Percentiles rank a stretch among this genome's conserved stretches.
These are phyloP conservation scores for Harpagifer antarcticus DNA, from an alignment of 2,797 vertebrate species.

Conservation along the genomic window DNA sequence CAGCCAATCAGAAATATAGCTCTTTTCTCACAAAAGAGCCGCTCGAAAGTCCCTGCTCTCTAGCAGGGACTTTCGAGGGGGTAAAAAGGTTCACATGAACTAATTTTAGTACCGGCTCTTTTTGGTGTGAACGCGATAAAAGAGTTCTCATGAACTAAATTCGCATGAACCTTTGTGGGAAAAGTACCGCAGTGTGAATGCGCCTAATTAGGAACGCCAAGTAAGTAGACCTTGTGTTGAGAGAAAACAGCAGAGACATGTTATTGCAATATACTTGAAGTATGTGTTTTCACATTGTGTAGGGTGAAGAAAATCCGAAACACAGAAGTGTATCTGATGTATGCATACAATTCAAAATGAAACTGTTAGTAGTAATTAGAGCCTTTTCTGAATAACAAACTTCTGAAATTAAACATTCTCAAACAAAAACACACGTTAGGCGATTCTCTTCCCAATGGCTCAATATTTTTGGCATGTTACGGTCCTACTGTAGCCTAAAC, in stretches of 20 bases:
- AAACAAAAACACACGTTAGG: not conserved
- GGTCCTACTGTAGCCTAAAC: slow-evolving; percentile 18
- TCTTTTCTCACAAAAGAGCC: too few species aligned
- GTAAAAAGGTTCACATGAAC: too few species aligned
- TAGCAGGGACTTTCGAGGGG: too few species aligned
- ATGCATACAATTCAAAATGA: slow-evolving; percentile 5
- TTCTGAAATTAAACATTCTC: not conserved
- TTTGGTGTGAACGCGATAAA: too few species aligned
- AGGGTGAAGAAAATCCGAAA: slow-evolving; percentile 34
- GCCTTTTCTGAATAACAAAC: not conserved
- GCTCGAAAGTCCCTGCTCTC: too few species aligned
- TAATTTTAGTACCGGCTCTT: too few species aligned
- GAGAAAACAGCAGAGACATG: not conserved
- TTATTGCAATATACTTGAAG: slow-evolving; percentile 29
- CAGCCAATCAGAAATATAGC: too few species aligned
- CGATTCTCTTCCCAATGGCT: slow-evolving; percentile 28
- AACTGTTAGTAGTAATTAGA: not conserved
- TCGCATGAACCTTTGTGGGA: too few species aligned
- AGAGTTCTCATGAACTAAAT: too few species aligned
- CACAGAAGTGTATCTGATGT: not conserved
- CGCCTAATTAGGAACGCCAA: not conserved
- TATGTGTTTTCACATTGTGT: slow-evolving; percentile 63
- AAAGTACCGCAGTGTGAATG: too few species aligned
- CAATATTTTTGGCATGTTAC: slow-evolving; percentile 22
- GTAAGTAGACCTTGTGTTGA: not conserved